Evolutionary conservation across 2,113 vertebrate species (phyloP).

Genomic region (Vidua chalybeata): DNA sequence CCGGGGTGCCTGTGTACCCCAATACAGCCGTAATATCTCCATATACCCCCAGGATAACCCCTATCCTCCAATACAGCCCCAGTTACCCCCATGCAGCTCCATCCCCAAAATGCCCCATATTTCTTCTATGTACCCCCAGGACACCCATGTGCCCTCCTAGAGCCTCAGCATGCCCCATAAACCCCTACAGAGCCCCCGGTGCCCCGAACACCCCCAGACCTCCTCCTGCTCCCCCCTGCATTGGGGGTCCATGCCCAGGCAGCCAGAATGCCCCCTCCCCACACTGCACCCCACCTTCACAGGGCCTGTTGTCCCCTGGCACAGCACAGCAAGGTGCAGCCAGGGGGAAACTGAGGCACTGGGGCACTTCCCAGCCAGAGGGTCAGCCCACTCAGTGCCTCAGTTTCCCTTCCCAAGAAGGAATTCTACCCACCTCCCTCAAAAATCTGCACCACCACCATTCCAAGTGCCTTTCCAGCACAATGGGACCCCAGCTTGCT

Average conservation of each 20-base stretch:
- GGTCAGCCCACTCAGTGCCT: background rate
- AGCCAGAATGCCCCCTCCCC: background rate
- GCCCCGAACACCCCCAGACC: no score
- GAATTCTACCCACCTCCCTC: background rate
- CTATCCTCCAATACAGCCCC: background rate
- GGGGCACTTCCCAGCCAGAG: background rate
- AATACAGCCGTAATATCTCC: background rate
- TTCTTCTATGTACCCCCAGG: background rate
- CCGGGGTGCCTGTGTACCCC: background rate
- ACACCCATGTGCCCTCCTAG: background rate
- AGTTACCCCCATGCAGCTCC: background rate
- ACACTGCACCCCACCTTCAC: background rate
- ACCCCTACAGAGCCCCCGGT: accelerated
- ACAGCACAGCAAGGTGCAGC: accelerated
- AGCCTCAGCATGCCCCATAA: background rate
- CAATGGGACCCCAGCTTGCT: accelerated
- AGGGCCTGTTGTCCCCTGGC: background rate
- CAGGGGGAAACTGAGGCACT: background rate
- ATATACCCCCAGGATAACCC: background rate
- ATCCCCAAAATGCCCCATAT: background rate
- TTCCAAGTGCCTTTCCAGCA: accelerated
- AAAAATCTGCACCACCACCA: accelerated
- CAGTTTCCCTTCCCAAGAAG: background rate
- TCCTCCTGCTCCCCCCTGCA: background rate
- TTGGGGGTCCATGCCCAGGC: no score